Conservation (phyloP, 2,113 vertebrate genomes). For the Baryphthengus martii region DNA sequence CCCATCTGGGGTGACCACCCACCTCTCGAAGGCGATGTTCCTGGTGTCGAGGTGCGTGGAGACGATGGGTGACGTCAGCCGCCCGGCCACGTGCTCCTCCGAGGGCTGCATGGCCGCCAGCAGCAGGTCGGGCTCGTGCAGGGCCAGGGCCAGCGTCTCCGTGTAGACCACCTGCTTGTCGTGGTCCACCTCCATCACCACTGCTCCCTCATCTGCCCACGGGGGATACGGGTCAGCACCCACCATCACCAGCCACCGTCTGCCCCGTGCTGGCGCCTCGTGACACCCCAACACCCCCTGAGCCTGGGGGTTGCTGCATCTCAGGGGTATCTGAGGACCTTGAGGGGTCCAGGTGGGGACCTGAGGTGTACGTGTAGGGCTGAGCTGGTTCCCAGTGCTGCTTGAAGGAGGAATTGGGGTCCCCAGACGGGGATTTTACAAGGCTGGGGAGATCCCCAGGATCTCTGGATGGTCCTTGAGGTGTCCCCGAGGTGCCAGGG, state of each 20-base stretch:
- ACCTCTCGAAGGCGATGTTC: slow-evolving; percentile 95
- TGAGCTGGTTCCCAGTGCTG: not conserved
- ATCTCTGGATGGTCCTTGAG: no score
- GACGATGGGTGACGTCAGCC: slow-evolving; percentile 90
- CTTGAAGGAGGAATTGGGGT: not conserved
- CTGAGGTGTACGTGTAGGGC: rapidly evolving
- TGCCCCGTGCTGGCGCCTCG: not conserved
- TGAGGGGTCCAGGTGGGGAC: not conserved
- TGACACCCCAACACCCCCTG: not conserved
- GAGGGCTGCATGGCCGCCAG: slow-evolving; percentile 92
- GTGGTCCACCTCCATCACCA: slow-evolving; percentile 97
- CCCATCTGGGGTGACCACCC: not conserved
- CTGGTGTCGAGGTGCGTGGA: slow-evolving; percentile 94
- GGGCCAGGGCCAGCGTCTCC: slow-evolving; percentile 83
- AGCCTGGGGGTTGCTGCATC: not conserved
- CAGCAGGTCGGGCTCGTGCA: slow-evolving; percentile 85
- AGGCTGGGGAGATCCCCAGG: not conserved
- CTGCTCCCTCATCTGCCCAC: slow-evolving; percentile 81
- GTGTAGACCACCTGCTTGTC: slow-evolving; percentile 96
- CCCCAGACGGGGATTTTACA: no score
- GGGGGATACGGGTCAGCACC: not conserved
- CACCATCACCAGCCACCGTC: not conserved
- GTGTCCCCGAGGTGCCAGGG: not conserved
- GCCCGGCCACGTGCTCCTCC: slow-evolving; percentile 89
- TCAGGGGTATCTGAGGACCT: not conserved